These are phyloP conservation scores for Uloborus diversus DNA, from an alignment of 1,140 invertebrate genomes.

Conservation along the genomic window DNA sequence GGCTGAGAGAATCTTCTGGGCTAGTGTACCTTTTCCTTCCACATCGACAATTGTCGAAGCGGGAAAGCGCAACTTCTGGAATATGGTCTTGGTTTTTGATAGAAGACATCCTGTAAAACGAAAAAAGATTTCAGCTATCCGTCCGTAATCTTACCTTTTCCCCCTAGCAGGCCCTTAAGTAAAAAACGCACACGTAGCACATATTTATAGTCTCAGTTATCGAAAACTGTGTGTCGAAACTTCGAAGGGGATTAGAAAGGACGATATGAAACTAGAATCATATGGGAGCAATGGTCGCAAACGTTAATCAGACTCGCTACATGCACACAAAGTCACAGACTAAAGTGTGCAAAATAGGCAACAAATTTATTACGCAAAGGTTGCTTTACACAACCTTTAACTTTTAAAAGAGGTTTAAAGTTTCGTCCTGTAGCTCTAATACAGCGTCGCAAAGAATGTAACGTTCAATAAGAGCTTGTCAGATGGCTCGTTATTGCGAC, in stretches of 20 bases:
- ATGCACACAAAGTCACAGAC: no score
- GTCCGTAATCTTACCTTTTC: background rate
- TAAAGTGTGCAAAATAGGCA: no score
- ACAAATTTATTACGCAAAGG: no score
- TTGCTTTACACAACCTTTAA: no score
- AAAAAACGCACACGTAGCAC: background rate
- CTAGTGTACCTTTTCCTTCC: background rate
- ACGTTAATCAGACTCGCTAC: conserved; percentile 13
- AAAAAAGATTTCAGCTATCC: background rate
- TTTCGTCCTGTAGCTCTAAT: no score
- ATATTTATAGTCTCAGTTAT: background rate
- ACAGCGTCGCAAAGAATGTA: no score
- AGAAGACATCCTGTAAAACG: background rate
- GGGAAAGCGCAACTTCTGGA: background rate
- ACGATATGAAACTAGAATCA: background rate
- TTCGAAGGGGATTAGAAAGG: background rate
- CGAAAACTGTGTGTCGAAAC: background rate
- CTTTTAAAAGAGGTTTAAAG: no score
- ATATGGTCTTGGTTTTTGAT: background rate
- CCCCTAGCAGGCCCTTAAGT: background rate
- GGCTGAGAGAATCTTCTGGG: background rate
- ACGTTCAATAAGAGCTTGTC: no score
- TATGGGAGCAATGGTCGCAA: background rate
- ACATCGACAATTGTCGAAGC: background rate
- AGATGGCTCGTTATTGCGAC: no score